A percentile compares a stretch with the other conserved stretches of the same genome.
Evolutionary conservation across 2,797 vertebrate species (phyloP).

Genomic region (Meda fulgida): DNA sequence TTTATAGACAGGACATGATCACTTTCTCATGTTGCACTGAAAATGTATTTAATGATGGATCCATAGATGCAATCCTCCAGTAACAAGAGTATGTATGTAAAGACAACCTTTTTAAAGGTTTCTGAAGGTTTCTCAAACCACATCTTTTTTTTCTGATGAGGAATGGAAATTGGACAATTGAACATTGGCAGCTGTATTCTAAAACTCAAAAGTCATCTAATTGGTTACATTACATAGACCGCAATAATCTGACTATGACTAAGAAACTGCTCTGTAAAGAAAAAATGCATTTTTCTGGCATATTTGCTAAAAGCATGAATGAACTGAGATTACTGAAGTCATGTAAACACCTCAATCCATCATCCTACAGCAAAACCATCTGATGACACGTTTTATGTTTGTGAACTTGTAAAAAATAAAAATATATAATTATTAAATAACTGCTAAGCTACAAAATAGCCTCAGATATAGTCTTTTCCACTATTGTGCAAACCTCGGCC

Average conservation of each 20-base stretch:
- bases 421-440: slow-evolving; percentile 28
- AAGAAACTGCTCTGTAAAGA: background rate
- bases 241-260: slow-evolving; percentile 38
- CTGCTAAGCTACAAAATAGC: slow-evolving; percentile 15
- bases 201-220: background rate
- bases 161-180: background rate
- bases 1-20: slow-evolving; percentile 54
- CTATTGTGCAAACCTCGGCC: background rate
- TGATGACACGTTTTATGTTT: slow-evolving; percentile 30
- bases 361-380: slow-evolving; percentile 17
- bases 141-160: background rate
- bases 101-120: background rate
- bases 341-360: slow-evolving; percentile 5
- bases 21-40: slow-evolving; percentile 56
- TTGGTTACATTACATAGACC: slow-evolving; percentile 9
- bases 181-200: slow-evolving; percentile 2
- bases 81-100: slow-evolving; percentile 32
- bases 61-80: slow-evolving; percentile 24
- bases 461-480: background rate
- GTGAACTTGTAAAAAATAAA: slow-evolving; percentile 44
- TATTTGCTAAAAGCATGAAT: slow-evolving; percentile 23
- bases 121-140: background rate
- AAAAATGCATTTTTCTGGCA: slow-evolving; percentile 4
- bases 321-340: slow-evolving; percentile 4
- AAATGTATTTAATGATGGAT: slow-evolving; percentile 45